Evolutionary conservation across 2,113 vertebrate genomes (phyloP).

Genomic region (Phyllostomus hastatus): DNA sequence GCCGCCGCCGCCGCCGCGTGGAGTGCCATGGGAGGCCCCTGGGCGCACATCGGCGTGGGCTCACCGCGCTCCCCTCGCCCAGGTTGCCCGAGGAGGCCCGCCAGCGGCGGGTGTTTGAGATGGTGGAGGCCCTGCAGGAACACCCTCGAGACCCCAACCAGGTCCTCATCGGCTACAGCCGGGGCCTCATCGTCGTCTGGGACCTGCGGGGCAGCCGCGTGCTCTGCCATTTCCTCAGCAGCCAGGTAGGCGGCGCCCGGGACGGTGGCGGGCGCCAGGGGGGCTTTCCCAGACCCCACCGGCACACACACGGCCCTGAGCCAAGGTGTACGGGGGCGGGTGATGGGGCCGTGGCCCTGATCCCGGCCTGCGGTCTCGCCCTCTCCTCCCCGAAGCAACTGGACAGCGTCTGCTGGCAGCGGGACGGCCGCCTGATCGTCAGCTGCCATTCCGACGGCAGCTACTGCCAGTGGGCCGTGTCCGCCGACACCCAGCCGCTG

Average conservation of each 20-base stretch:
- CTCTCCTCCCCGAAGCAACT: conserved; percentile 84
- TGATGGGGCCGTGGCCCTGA: fast-evolving
- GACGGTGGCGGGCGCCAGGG: fast-evolving
- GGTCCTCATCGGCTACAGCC: conserved; percentile 93
- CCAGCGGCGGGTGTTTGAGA: conserved; percentile 89
- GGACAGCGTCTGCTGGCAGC: conserved; percentile 95
- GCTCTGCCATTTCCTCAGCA: conserved; percentile 88
- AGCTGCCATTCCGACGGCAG: conserved; percentile 97
- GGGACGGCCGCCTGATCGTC: conserved; percentile 88
- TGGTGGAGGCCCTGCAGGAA: conserved; percentile 93
- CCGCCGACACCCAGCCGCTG: conserved; percentile 72
- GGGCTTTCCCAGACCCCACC: fast-evolving
- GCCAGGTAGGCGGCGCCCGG: conserved; percentile 84
- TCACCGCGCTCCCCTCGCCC: neutral
- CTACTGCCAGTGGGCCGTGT: conserved; percentile 90
- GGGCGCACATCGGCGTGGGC: fast-evolving
- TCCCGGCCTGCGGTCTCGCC: neutral
- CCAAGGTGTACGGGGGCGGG: fast-evolving
- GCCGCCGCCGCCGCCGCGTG: fast-evolving
- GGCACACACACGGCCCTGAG: fast-evolving
- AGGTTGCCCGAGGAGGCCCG: conserved; percentile 92
- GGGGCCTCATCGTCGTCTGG: conserved; percentile 94
- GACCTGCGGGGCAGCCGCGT: conserved; percentile 84
- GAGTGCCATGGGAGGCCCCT: fast-evolving
- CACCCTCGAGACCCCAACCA: conserved; percentile 88